A percentile compares a stretch with the other conserved stretches of the same genome.
Conservation (phyloP, 2,797 vertebrate genomes). For the Okamejei kenojei region DNA sequence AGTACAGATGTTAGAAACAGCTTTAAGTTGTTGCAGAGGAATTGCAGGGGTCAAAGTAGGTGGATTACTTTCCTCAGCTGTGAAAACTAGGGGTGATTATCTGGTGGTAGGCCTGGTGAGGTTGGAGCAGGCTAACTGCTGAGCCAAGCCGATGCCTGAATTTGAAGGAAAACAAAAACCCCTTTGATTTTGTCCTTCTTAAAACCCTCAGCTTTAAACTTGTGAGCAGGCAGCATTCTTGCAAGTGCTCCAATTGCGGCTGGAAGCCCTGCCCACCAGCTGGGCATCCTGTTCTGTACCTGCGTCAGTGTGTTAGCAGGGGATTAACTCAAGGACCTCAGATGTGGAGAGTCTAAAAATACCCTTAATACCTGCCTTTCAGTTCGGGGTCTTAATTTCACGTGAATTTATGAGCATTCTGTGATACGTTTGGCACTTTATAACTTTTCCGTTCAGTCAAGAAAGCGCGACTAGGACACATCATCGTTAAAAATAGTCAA, state of each 20-base stretch:
- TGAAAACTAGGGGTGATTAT: conserved; percentile 31
- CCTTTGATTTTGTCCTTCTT: conserved; percentile 36
- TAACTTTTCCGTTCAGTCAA: conserved; percentile 35
- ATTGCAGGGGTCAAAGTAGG: conserved; percentile 22
- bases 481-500: conserved; percentile 35
- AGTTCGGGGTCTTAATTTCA: conserved; percentile 33
- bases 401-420: conserved; percentile 38
- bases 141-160: background rate
- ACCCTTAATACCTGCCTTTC: conserved; percentile 38
- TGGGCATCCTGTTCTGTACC: conserved; percentile 36
- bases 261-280: conserved; percentile 32
- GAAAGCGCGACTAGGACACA: conserved; percentile 31
- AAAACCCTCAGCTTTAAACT: conserved; percentile 29
- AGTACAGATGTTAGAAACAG: conserved; percentile 3
- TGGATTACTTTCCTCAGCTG: conserved; percentile 29
- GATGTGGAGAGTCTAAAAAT: conserved; percentile 37
- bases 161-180: conserved; percentile 19
- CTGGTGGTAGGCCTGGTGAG: rapidly evolving
- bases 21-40: background rate
- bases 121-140: background rate
- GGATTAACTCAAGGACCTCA: conserved; percentile 36
- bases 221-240: conserved; percentile 33
- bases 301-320: conserved; percentile 38
- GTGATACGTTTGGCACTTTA: conserved; percentile 33
- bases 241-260: conserved; percentile 36